phyloP scores from a whole-genome alignment of 2,113 vertebrate species.

The Phocoena phocoena region DNA sequence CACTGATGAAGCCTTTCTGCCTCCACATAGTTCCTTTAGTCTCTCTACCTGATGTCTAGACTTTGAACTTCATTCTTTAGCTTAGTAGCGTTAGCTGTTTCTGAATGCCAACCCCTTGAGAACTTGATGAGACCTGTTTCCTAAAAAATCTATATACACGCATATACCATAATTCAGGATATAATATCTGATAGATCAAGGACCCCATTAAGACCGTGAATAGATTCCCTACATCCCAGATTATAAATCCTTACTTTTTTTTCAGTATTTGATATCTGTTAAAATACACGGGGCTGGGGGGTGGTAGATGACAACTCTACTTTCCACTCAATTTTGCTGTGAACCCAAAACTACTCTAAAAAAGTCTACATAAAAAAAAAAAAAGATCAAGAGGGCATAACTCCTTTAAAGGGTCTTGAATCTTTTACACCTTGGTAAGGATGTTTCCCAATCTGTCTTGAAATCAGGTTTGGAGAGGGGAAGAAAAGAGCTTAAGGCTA shows the following conservation, averaged over 20 bases:
- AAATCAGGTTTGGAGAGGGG: neutral
- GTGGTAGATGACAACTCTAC: neutral
- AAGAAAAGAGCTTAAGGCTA: neutral
- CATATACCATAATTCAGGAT: neutral
- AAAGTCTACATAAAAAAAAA: slow-evolving; percentile 2
- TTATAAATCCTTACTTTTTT: neutral
- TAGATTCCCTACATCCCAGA: neutral
- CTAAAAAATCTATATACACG: neutral
- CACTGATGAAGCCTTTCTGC: neutral
- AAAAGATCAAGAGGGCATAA: neutral
- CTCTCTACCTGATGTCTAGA: neutral
- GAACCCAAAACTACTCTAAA: neutral
- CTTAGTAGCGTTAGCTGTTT: neutral
- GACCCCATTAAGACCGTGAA: neutral
- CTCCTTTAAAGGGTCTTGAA: neutral
- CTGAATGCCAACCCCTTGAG: neutral
- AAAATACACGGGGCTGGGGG: neutral
- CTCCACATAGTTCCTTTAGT: neutral
- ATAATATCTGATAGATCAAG: neutral
- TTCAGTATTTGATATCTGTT: slow-evolving; percentile 21
- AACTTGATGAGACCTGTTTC: slow-evolving; percentile 3
- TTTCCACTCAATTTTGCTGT: neutral
- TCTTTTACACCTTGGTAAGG: neutral
- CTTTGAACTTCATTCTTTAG: neutral
- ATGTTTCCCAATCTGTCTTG: neutral